A percentile compares a stretch with the other conserved stretches of the same genome.
phyloP scores from a whole-genome alignment of 2,797 vertebrate species.

The Knipowitschia caucasica region DNA sequence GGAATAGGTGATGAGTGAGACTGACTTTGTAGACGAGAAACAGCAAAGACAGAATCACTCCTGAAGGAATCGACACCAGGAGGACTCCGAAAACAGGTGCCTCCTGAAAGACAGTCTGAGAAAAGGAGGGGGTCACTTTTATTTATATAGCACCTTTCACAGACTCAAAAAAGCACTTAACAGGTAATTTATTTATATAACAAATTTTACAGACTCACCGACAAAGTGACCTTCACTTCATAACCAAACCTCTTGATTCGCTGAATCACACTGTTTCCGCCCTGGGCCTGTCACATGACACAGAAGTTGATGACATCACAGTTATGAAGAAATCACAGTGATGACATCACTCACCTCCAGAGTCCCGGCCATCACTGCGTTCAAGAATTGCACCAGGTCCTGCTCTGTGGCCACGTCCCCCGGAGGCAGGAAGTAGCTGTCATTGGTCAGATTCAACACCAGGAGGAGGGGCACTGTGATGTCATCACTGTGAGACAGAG shows the following conservation, averaged over 20 bases:
- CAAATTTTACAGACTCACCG: too few relatives aligned
- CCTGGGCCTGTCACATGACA: conserved; percentile 42
- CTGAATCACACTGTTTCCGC: conserved; percentile 47
- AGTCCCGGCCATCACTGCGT: conserved; percentile 80
- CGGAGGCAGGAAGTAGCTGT: conserved; percentile 86
- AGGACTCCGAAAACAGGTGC: background rate
- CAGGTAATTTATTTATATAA: too few relatives aligned
- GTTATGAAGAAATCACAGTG: background rate
- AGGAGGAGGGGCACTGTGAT: conserved; percentile 83
- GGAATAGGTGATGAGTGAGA: too few relatives aligned
- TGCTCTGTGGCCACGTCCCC: conserved; percentile 71
- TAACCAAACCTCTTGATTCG: too few relatives aligned
- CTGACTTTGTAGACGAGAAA: background rate
- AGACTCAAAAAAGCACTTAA: too few relatives aligned
- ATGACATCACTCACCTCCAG: conserved; percentile 65
- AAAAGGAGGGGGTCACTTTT: too few relatives aligned
- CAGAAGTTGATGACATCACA: too few relatives aligned
- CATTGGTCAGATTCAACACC: conserved; percentile 88
- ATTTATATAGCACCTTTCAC: too few relatives aligned
- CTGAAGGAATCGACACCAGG: background rate
- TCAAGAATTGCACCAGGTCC: conserved; percentile 86
- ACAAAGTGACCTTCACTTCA: too few relatives aligned
- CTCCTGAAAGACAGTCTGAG: background rate
- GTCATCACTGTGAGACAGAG: conserved; percentile 46
- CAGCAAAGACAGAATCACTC: background rate